Conservation (phyloP, 2,888 invertebrate genomes). For the Ochropleura leucogaster region DNA sequence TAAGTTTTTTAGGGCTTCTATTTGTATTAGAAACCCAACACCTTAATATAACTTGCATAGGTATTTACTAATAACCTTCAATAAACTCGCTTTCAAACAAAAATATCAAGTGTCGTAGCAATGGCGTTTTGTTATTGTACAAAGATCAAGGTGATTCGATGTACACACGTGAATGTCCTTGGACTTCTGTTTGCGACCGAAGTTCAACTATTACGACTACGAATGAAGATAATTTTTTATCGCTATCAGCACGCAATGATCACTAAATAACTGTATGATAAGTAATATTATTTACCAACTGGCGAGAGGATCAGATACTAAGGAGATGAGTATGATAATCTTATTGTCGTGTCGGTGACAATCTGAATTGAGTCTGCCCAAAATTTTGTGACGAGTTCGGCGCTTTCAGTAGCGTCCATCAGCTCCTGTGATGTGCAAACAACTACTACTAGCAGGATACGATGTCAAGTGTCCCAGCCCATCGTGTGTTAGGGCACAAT, state of each 20-base stretch:
- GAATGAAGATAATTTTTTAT: slow-evolving; percentile 22
- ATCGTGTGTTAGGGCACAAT: too few species aligned
- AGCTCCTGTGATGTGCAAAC: too few species aligned
- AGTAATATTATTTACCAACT: background rate
- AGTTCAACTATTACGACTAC: slow-evolving; percentile 36
- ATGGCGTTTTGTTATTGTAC: slow-evolving; percentile 28
- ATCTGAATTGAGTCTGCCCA: too few species aligned
- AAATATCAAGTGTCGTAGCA: background rate
- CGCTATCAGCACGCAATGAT: slow-evolving; percentile 30
- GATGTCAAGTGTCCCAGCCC: too few species aligned
- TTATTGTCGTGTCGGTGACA: too few species aligned
- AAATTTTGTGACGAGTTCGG: too few species aligned
- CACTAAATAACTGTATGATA: slow-evolving; percentile 3
- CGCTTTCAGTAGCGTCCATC: too few species aligned
- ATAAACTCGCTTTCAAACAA: background rate
- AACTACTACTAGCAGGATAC: too few species aligned
- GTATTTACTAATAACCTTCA: background rate
- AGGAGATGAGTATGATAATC: background rate
- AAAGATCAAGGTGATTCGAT: slow-evolving; percentile 30
- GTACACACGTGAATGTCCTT: slow-evolving; percentile 28
- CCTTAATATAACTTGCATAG: background rate
- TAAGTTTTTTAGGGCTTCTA: background rate
- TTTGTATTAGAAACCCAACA: background rate
- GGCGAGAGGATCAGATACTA: background rate
- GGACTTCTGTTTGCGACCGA: slow-evolving; percentile 22